Evolutionary conservation across 1,140 invertebrate genomes (phyloP), one percentile per base, ranked within the genome.

Genomic region (Dufourea novaeangliae): DNA sequence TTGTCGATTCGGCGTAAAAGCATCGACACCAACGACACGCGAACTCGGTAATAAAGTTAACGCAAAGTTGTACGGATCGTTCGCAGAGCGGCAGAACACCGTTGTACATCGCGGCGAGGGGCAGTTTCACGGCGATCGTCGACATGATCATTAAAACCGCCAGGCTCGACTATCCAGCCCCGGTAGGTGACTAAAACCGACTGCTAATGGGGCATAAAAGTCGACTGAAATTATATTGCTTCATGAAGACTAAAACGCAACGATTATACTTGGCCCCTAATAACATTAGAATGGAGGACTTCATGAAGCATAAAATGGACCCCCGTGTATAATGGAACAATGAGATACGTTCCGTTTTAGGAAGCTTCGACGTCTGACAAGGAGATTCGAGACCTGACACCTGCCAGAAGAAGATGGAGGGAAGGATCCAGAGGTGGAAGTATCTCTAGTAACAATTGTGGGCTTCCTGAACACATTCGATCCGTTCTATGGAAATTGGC

Each of bases 131-230:
- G 17, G 95, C 96, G 4, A 97, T 97, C 64, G 95, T 97, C 62
- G 96, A 97, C 86, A 96, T 97, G 93, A 95, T 97, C 50, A 97
- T 97, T 64, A 96, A 95, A 88, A 97, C 96, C 10, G 94, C 95
- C 2, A 93, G 95, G 72, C 88, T 96, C 74, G 93, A 94, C 80
- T 93, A 92, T 78, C 91, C 91, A 1, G 84, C 72, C 2, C 83
- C 83, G 79, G 84, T 86, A 70, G 20, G 84, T 63, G 44, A 1
- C 8, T 54, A 2, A 20, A 41, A n/a, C 1, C 12, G 2, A 29
- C 11, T 10, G 17, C n/a, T 50, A 50, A 50, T 50, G 46, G 46
- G n/a, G n/a, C 46, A 50, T 22, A n/a, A 22, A 50, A n/a, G 20
- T 8, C 8, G 34, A 37, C 34, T 8, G 34, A 37, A 37, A 37